A percentile compares a stretch with the other conserved stretches of the same genome.
Conservation (phyloP, 2,797 vertebrate genomes). For the Babyrousa celebensis region DNA sequence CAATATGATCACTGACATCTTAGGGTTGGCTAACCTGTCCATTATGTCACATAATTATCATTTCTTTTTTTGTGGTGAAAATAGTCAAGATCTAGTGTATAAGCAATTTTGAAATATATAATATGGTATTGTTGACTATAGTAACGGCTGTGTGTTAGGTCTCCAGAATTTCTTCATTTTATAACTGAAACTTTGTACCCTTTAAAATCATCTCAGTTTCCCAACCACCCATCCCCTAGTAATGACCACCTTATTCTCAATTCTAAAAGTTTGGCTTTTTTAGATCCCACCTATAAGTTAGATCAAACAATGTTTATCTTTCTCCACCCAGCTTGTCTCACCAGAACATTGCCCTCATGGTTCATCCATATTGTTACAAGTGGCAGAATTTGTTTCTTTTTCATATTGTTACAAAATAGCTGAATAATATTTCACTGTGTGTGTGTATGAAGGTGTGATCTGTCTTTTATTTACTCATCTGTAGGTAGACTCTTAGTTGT, state of each 20-base stretch:
- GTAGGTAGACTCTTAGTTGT: not conserved
- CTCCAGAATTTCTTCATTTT: not conserved
- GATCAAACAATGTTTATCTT: not conserved
- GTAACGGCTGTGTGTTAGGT: not conserved
- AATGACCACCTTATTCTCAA: not conserved
- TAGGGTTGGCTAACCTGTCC: not conserved
- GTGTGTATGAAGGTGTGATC: not conserved
- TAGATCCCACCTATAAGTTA: not conserved
- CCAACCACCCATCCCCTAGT: not conserved
- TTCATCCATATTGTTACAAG: not conserved
- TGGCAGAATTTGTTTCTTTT: not conserved
- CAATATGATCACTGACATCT: not conserved
- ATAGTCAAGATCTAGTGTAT: not conserved
- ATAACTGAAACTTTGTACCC: not conserved
- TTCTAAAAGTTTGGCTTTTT: not conserved
- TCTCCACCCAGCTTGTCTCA: not conserved
- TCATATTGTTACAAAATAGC: not conserved
- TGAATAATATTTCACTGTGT: not conserved
- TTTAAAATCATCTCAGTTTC: not conserved
- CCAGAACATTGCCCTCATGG: not conserved
- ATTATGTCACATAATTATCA: not conserved
- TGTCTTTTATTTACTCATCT: not conserved
- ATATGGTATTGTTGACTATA: not conserved
- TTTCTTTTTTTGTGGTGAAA: not conserved
- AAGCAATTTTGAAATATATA: not conserved